Percentiles rank a stretch among this genome's conserved stretches.
Conservation (phyloP, 2,888 invertebrate species). For the Melieria omissa region DNA sequence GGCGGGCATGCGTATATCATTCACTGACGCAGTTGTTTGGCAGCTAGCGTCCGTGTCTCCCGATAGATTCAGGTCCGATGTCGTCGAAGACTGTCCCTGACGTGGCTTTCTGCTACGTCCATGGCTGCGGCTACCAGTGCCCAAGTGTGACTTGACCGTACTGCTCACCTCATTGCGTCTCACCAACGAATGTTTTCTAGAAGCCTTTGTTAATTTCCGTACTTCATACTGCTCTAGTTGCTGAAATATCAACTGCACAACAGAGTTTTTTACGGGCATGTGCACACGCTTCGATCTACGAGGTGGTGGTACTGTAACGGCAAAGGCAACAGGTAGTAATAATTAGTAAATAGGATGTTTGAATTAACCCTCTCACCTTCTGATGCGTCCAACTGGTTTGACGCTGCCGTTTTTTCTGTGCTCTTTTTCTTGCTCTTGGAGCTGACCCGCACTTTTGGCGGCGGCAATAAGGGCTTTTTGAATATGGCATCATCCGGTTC, state of each 20-base stretch:
- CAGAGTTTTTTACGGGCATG: conserved; percentile 44
- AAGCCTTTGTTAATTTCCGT: neutral
- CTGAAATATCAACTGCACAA: neutral
- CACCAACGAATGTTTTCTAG: neutral
- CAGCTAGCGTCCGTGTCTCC: no score
- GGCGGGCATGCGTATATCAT: no score
- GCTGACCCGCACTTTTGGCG: conserved; percentile 19
- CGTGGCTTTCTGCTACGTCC: neutral
- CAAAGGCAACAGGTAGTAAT: no score
- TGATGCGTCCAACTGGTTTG: neutral
- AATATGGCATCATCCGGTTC: conserved; percentile 34
- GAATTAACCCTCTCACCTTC: neutral
- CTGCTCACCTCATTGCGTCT: no score
- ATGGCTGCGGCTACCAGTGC: neutral
- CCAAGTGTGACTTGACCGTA: conserved; percentile 19
- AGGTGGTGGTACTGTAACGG: no score
- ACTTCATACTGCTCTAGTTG: neutral
- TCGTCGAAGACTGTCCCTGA: no score
- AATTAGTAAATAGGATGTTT: no score
- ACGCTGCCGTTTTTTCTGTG: neutral
- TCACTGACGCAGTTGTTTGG: no score
- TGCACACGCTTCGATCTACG: conserved; percentile 51
- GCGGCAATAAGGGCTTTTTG: conserved; percentile 45
- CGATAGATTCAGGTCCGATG: no score
- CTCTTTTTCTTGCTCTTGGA: neutral